Evolutionary conservation across 2,113 vertebrate species (phyloP).

Genomic region (Actenoides lindsayi): DNA sequence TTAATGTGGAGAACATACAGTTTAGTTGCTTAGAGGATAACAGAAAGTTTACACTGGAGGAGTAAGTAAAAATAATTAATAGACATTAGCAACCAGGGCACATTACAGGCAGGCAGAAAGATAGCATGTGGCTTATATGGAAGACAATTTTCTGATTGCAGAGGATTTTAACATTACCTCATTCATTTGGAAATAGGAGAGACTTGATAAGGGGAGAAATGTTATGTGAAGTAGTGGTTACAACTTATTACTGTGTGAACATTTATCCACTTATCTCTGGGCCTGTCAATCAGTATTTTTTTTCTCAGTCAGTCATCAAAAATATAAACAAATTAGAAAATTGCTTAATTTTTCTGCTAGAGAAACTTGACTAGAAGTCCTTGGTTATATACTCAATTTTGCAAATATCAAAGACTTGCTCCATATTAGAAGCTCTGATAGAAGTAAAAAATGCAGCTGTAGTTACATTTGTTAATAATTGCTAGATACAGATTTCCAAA

Average conservation of each 20-base stretch:
- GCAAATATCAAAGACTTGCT: neutral
- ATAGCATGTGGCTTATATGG: neutral
- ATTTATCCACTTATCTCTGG: neutral
- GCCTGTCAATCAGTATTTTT: slow-evolving; percentile 9
- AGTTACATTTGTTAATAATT: neutral
- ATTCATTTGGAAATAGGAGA: slow-evolving; percentile 11
- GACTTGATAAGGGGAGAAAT: neutral
- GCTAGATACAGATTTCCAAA: neutral
- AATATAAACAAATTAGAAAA: slow-evolving; percentile 14
- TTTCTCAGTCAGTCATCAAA: neutral
- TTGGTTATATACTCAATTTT: neutral
- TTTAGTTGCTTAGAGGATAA: neutral
- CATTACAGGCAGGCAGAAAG: neutral
- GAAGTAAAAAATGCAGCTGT: neutral
- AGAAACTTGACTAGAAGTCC: neutral
- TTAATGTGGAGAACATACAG: neutral
- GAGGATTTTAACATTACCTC: neutral
- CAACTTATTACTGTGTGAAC: neutral
- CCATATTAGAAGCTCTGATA: neutral
- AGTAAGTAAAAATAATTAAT: neutral
- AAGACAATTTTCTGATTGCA: slow-evolving; percentile 38
- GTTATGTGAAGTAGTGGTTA: neutral
- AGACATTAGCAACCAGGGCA: neutral
- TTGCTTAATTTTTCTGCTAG: neutral
- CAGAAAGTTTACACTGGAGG: neutral